These are phyloP conservation scores for Rhagologus leucostigma DNA, from an alignment of 2,113 vertebrate genomes.

Conservation along the genomic window DNA sequence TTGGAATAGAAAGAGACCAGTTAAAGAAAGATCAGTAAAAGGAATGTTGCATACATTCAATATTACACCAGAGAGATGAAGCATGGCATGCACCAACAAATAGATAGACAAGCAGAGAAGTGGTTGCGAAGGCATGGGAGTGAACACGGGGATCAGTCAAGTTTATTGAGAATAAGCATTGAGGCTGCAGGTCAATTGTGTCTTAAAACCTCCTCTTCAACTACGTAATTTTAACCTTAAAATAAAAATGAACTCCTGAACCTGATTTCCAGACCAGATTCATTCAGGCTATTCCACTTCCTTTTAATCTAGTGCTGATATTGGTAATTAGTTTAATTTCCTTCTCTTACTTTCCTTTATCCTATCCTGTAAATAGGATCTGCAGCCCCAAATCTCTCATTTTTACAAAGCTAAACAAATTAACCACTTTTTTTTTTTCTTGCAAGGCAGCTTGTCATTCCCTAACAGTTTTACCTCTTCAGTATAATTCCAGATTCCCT, in stretches of 20 bases:
- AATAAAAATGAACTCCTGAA: conserved; percentile 16
- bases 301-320: conserved; percentile 1
- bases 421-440: background rate
- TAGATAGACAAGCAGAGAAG: background rate
- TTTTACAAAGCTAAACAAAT: background rate
- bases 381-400: background rate
- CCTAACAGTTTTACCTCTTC: background rate
- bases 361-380: background rate
- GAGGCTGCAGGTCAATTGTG: background rate
- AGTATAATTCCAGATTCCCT: background rate
- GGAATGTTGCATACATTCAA: background rate
- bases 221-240: background rate
- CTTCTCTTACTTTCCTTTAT: background rate
- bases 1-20: background rate
- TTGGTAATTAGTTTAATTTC: background rate
- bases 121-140: background rate
- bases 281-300: background rate
- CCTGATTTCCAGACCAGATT: background rate
- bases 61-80: background rate
- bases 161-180: background rate
- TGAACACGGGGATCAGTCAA: background rate
- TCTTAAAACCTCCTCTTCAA: background rate
- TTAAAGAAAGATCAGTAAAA: background rate
- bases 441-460: background rate
- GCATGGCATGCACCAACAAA: background rate